These are phyloP conservation scores for Xestia sexstrigata DNA, from an alignment of 2,888 invertebrate species.

Conservation along the genomic window DNA sequence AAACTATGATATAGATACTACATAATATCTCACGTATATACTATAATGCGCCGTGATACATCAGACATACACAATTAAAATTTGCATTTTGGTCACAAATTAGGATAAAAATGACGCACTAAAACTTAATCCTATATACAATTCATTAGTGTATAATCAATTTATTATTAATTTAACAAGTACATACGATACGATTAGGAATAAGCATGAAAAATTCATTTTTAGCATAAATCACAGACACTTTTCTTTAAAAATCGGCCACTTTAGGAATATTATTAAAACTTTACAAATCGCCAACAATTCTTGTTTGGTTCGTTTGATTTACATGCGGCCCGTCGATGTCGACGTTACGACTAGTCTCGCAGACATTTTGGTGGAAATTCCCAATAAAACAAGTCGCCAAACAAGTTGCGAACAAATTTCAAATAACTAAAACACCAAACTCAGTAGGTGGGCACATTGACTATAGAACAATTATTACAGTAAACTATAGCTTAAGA, in stretches of 20 bases:
- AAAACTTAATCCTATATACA: conserved; percentile 86
- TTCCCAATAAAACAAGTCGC: conserved; percentile 41
- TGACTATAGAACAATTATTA: conserved; percentile 84
- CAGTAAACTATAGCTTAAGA: conserved; percentile 75
- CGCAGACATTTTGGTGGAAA: conserved; percentile 1
- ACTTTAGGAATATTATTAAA: conserved; percentile 74
- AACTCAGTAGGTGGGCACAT: conserved; percentile 86
- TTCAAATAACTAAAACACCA: conserved; percentile 77
- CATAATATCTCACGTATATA: conserved; percentile 67
- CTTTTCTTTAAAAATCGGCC: conserved; percentile 84
- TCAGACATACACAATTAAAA: conserved; percentile 70
- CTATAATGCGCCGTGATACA: conserved; percentile 68
- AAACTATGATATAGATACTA: conserved; percentile 62
- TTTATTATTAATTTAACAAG: conserved; percentile 73
- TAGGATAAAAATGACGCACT: conserved; percentile 79
- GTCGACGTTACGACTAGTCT: conserved; percentile 5
- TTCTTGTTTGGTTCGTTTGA: conserved; percentile 23
- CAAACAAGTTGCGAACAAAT: conserved; percentile 69
- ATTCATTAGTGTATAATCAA: conserved; percentile 74
- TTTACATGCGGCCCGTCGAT: conserved; percentile 11
- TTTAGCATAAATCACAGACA: conserved; percentile 90
- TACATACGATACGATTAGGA: conserved; percentile 83
- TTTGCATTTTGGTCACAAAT: conserved; percentile 85
- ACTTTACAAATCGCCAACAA: conserved; percentile 58
- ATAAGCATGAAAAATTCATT: conserved; percentile 86